A percentile compares a stretch with the other conserved stretches of the same genome.
Conservation (phyloP, 2,797 vertebrate genomes). For the Sylvia borin region DNA sequence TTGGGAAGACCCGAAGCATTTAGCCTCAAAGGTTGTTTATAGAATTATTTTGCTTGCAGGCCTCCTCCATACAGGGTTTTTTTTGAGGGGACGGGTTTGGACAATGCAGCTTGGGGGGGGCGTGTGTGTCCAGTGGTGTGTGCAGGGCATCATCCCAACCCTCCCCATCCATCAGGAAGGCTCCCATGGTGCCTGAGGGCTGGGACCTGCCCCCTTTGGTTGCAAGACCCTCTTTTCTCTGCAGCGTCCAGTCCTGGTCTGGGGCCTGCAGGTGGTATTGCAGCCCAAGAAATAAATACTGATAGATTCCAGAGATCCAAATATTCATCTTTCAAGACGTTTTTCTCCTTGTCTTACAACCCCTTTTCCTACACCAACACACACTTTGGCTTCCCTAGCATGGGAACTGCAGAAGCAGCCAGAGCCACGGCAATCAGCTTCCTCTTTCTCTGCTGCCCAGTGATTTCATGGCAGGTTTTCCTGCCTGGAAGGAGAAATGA, state of each 20-base stretch:
- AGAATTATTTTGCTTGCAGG: neutral
- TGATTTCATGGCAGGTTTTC: neutral
- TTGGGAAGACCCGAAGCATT: neutral
- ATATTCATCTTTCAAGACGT: neutral
- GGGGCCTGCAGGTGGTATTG: conserved; percentile 65
- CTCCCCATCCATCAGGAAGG: neutral
- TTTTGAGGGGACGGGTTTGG: neutral
- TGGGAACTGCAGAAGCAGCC: neutral
- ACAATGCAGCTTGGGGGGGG: neutral
- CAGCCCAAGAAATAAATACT: conserved; percentile 28
- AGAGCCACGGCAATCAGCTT: neutral
- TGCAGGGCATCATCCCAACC: accelerated
- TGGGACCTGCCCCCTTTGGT: neutral
- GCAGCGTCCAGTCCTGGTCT: neutral
- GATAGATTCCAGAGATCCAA: neutral
- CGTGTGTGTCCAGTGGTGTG: neutral
- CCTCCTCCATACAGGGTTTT: neutral
- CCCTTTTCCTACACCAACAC: accelerated
- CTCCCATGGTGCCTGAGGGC: neutral
- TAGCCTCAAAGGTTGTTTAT: conserved; percentile 20
- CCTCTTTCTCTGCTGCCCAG: neutral
- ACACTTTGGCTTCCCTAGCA: accelerated
- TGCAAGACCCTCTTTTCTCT: neutral
- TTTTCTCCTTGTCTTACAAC: neutral
- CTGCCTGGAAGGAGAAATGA: conserved; percentile 9